A percentile compares a stretch with the other conserved stretches of the same genome.
Evolutionary conservation across 2,888 invertebrate genomes (phyloP).

Genomic region (Ophioninae sp.): DNA sequence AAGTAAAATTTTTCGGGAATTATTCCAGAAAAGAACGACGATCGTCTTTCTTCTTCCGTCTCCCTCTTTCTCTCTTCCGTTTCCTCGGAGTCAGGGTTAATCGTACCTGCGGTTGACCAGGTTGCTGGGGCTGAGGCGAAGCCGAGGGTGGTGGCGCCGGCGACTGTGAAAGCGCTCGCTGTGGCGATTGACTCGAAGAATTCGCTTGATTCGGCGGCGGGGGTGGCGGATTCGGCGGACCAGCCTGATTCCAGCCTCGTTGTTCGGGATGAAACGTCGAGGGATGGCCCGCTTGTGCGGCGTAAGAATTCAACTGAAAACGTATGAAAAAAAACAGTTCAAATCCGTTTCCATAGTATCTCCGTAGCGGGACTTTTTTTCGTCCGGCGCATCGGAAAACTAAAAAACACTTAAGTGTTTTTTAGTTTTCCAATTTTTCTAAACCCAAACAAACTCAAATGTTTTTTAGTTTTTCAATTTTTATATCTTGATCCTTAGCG

Average conservation of each 20-base stretch:
- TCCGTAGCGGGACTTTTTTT: neutral
- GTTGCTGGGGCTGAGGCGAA: constrained; percentile 78
- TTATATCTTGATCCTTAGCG: neutral
- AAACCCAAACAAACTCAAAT: too few relatives aligned
- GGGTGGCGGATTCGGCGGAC: constrained; percentile 77
- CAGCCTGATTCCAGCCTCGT: constrained; percentile 79
- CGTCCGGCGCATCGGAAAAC: neutral
- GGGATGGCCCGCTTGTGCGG: constrained; percentile 76
- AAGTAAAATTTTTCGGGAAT: neutral
- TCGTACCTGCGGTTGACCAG: constrained; percentile 76
- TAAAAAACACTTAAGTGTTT: neutral
- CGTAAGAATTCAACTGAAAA: constrained; percentile 78
- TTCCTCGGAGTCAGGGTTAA: neutral
- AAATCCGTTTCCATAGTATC: too few relatives aligned
- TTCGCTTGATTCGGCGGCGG: constrained; percentile 77
- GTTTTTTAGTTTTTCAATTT: neutral
- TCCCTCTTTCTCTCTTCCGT: neutral
- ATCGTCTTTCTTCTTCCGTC: neutral
- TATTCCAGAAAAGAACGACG: neutral
- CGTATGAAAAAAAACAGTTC: constrained; percentile 20
- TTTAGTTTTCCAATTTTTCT: neutral
- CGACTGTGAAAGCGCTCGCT: constrained; percentile 79
- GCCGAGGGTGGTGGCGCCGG: constrained; percentile 80
- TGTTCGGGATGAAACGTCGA: constrained; percentile 78
- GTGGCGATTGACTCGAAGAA: constrained; percentile 79